Conservation (phyloP, 2,888 invertebrate genomes). For the Drosophila peninsularis region DNA sequence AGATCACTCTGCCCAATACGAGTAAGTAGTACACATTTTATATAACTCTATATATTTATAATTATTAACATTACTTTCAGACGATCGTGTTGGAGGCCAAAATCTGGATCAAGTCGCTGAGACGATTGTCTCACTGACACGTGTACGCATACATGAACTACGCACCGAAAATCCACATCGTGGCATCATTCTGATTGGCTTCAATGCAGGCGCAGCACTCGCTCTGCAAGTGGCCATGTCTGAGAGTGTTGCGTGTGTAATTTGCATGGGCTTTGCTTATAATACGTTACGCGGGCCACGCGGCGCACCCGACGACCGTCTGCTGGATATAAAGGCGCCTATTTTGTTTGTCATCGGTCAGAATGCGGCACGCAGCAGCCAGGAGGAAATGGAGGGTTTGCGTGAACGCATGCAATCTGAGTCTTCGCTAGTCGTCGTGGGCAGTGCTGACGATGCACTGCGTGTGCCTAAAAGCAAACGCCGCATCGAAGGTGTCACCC, state of each 20-base stretch:
- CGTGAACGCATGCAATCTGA: slow-evolving; percentile 91
- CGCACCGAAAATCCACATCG: slow-evolving; percentile 88
- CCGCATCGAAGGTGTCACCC: slow-evolving; percentile 90
- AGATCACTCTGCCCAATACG: slow-evolving; percentile 80
- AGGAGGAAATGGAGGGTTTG: slow-evolving; percentile 91
- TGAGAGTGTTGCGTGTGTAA: slow-evolving; percentile 89
- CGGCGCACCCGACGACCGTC: slow-evolving; percentile 90
- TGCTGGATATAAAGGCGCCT: slow-evolving; percentile 90
- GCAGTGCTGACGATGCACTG: slow-evolving; percentile 91
- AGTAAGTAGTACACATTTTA: slow-evolving; percentile 56
- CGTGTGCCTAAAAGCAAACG: slow-evolving; percentile 89
- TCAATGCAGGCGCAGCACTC: slow-evolving; percentile 90
- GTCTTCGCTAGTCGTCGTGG: slow-evolving; percentile 91
- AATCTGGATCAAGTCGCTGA: slow-evolving; percentile 86
- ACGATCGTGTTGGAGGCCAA: slow-evolving; percentile 79
- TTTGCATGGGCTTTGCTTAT: slow-evolving; percentile 92
- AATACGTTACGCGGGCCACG: slow-evolving; percentile 90
- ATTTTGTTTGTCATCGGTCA: slow-evolving; percentile 92
- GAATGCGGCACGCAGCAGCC: slow-evolving; percentile 88
- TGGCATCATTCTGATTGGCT: slow-evolving; percentile 91
- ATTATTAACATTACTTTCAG: slow-evolving; percentile 36
- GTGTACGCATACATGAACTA: slow-evolving; percentile 90
- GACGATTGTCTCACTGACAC: slow-evolving; percentile 88
- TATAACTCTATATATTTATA: not conserved
- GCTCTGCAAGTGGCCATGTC: slow-evolving; percentile 91